Evolutionary conservation across 2,888 invertebrate genomes (phyloP), one percentile per base, ranked within the genome.

Genomic region (Plebejus melissa): DNA sequence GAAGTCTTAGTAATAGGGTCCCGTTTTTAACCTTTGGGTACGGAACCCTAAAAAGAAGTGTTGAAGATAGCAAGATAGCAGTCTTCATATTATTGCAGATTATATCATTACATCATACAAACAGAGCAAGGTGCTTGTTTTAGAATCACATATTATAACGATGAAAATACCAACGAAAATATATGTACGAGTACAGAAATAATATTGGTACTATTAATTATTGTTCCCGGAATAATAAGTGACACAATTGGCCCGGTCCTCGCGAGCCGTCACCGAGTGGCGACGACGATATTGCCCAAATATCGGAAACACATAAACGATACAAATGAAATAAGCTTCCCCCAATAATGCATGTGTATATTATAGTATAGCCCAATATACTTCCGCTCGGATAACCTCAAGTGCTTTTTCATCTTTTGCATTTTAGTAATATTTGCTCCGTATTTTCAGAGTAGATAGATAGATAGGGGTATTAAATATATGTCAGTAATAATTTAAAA

Each of bases 271-370:
- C 58, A 60, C 58, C 60, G 60, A 60, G 28, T 60, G 60, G 60
- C 58, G 58, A 22, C 28, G 60, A 60, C 60, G 60, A 9, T 60
- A 60, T 60, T 28, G 60, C 28, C 60, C 60, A 60, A 60, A 60
- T 60, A 60, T 60, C 60, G 60, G 60, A 60, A 60, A 60, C 60
- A 9, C 60, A 60, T 60, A 60, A 60, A 60, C 28, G 60, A 60
- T 28, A 60, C 60, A 28, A 60, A 60, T 60, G 28, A 60, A 60
- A 60, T 60, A 60, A 60, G 60, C 60, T 60, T 60, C 60, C 60
- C 9, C 28, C 28, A 28, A 60, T 28, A 60, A 9, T 60, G 22
- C 58, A 58, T 2, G 58, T 58, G 7, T 22, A 7, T 58, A 57
- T 57, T 22, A n/a, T n/a, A n/a, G 22, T 58, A 58, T 54, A 54